phyloP scores from a whole-genome alignment of 1,140 invertebrate species.

The Cardiocondyla obscurior region DNA sequence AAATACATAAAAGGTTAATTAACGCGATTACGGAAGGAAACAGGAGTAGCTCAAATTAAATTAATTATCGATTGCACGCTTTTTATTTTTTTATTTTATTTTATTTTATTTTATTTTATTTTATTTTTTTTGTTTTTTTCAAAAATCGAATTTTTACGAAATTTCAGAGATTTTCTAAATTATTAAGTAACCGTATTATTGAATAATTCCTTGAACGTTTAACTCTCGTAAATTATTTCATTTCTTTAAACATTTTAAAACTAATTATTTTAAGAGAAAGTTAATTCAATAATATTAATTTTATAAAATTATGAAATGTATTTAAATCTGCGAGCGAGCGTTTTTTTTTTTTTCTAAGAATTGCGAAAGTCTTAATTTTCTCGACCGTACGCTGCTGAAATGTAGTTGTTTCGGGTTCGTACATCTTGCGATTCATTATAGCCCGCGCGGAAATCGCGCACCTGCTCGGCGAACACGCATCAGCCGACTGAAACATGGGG shows the following conservation, averaged over 20 bases:
- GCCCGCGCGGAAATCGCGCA: conserved; percentile 36
- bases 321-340: background rate
- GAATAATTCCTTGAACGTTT: background rate
- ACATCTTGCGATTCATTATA: background rate
- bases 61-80: background rate
- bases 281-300: background rate
- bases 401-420: background rate
- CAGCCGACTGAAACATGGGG: background rate
- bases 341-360: background rate
- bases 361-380: background rate
- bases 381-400: background rate
- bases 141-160: background rate
- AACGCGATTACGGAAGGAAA: background rate
- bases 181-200: background rate
- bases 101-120: no score
- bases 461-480: conserved; percentile 35
- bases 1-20: background rate
- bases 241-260: background rate
- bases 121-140: no score
- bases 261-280: background rate
- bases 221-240: background rate
- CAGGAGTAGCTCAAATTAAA: background rate
- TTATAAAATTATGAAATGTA: background rate
- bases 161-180: background rate
- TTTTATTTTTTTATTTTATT: no score